Conservation (phyloP, 1,140 invertebrate species). For the Bombus terrestris region DNA sequence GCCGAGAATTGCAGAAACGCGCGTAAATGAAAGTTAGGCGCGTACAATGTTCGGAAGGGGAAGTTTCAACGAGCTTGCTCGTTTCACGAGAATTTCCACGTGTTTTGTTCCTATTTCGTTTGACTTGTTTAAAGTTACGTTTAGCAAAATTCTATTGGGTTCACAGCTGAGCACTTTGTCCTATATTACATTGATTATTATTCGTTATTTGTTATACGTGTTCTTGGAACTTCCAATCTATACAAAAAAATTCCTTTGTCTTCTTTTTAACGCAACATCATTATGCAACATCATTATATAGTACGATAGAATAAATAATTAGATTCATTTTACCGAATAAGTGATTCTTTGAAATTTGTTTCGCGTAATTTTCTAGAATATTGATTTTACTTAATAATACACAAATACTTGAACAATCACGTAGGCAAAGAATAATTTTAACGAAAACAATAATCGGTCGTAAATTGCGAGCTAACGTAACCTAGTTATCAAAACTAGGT, state of each 20-base stretch:
- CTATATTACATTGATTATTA: not conserved
- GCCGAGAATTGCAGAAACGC: not conserved
- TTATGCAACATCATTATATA: too few relatives aligned
- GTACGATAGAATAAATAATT: too few relatives aligned
- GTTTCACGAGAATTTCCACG: not conserved
- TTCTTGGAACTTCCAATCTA: too few relatives aligned
- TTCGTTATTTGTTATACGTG: too few relatives aligned
- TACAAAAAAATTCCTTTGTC: too few relatives aligned
- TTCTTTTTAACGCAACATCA: too few relatives aligned
- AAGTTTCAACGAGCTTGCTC: not conserved
- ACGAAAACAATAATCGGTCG: not conserved
- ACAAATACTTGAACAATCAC: accelerated
- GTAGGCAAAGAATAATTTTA: not conserved
- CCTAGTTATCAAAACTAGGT: not conserved
- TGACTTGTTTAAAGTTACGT: not conserved
- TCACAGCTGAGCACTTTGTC: too few relatives aligned
- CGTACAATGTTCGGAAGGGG: not conserved
- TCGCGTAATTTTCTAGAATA: not conserved
- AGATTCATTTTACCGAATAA: too few relatives aligned
- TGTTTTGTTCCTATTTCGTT: not conserved
- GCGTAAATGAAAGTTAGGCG: not conserved
- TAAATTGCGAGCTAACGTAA: not conserved
- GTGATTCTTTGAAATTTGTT: too few relatives aligned
- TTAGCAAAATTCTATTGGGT: not conserved
- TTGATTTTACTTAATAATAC: not conserved